Evolutionary conservation across 2,113 vertebrate species (phyloP).

Genomic region (Psophia crepitans): DNA sequence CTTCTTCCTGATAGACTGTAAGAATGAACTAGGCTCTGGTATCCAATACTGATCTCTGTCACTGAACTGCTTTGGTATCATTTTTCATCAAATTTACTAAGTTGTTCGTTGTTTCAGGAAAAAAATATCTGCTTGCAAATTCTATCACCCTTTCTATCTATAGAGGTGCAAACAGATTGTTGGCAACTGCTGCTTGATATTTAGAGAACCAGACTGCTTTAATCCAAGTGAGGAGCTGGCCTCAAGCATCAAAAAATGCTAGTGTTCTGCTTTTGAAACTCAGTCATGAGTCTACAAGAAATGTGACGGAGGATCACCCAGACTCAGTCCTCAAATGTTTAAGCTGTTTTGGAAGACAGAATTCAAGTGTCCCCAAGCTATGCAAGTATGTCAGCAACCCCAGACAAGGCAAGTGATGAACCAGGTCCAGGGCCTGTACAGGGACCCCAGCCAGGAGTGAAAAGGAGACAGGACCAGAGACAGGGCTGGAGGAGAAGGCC

Average conservation of each 20-base stretch:
- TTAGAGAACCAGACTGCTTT: slow-evolving; percentile 15
- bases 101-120: background rate
- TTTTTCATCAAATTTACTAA: slow-evolving; percentile 4
- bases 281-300: background rate
- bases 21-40: background rate
- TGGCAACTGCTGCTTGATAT: slow-evolving; percentile 22
- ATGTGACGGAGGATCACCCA: background rate
- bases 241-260: background rate
- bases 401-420: background rate
- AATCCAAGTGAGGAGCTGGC: background rate
- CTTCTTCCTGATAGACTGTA: background rate
- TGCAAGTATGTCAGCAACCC: background rate
- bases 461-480: background rate
- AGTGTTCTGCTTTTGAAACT: background rate
- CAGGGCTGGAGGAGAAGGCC: background rate
- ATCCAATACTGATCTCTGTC: background rate
- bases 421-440: background rate
- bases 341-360: background rate
- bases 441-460: background rate
- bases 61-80: background rate
- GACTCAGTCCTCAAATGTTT: background rate
- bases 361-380: background rate
- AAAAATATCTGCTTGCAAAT: background rate
- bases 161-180: slow-evolving; percentile 39
- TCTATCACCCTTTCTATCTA: background rate